Percentiles rank a stretch among this genome's conserved stretches.
Conservation (phyloP, 1,140 invertebrate genomes). For the Bursaphelenchus mucronatus region DNA sequence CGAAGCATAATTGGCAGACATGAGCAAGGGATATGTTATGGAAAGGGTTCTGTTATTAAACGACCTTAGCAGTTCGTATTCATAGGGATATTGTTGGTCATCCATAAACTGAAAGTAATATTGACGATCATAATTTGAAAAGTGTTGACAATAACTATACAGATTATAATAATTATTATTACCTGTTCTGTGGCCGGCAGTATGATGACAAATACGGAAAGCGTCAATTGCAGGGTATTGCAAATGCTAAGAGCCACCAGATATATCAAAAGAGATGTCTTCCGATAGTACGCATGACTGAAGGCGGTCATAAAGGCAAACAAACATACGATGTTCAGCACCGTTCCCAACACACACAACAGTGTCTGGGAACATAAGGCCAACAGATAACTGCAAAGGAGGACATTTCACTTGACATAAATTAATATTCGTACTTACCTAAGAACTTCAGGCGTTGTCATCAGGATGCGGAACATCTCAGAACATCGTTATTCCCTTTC, state of each 20-base stretch:
- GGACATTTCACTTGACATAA: no score
- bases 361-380: constrained; percentile 36
- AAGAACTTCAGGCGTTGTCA: no score
- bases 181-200: constrained; percentile 41
- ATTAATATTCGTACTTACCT: no score
- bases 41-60: constrained; percentile 28
- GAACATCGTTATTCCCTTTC: no score
- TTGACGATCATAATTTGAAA: no score
- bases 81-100: constrained; percentile 19
- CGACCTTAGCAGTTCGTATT: constrained; percentile 2
- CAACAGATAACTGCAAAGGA: constrained; percentile 28
- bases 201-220: constrained; percentile 41
- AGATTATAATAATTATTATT: not conserved
- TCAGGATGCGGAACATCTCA: no score
- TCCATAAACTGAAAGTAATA: constrained; percentile 43
- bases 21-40: constrained; percentile 35
- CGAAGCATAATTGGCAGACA: constrained; percentile 41
- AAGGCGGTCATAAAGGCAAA: constrained; percentile 27
- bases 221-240: constrained; percentile 31
- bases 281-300: constrained; percentile 34
- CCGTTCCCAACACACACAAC: constrained; percentile 28
- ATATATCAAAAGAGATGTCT: constrained; percentile 38
- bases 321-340: constrained; percentile 35
- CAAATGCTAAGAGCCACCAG: constrained; percentile 23
- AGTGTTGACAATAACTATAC: no score